Base-by-base conservation (phyloP, 2,888 invertebrate genomes). In the Hydrotaea diabolus region DNA sequence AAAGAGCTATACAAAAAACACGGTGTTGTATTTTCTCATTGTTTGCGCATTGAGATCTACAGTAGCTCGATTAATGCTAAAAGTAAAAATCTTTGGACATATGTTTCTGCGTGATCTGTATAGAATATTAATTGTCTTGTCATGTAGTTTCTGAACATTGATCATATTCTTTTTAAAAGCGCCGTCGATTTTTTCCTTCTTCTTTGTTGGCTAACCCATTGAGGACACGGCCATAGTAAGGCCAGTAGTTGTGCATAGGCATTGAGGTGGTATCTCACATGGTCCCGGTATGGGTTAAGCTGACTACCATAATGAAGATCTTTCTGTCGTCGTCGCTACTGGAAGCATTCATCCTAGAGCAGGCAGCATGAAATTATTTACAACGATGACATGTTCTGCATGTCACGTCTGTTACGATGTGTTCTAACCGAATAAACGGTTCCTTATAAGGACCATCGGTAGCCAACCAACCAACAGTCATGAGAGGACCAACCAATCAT, bases 71-170 rank as follows among this genome's bases (percentile, higher is more conserved):
- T 79, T 76, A 79, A 80, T 77, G 82, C 31, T 82, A 77, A 31
- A 82, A 76, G 78, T 79, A 62, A 62, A 80, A 85, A 77, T 82
- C 83, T 85, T 80, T 78, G 84, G 89, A 91, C 91, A 91, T 91
- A 88, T 91, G 91, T 91, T 91, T 88, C 88, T 87, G 87, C 87
- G 83, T 88, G 87, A 88, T 88, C 90, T 90, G 91, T 86, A 86
- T 87, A 87, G 91, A 89, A 91, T 91, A 91, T 89, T 91, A 91
- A 91, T 90, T 90, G 89, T 86, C 59, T 82, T 85, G 85, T 85
- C 85, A 76, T 82, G 79, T 80, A 77, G 78, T 21, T 15, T 43
- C 69, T 23, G 43, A 43, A 69, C 69, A 46, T 69, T 69, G 69
- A 69, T 69, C 69, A 69, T 69, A 69, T 46, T 69, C 23, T 19